Evolutionary conservation across 2,113 vertebrate genomes (phyloP).

Genomic region (Neolamprologus caudopunctatus): DNA sequence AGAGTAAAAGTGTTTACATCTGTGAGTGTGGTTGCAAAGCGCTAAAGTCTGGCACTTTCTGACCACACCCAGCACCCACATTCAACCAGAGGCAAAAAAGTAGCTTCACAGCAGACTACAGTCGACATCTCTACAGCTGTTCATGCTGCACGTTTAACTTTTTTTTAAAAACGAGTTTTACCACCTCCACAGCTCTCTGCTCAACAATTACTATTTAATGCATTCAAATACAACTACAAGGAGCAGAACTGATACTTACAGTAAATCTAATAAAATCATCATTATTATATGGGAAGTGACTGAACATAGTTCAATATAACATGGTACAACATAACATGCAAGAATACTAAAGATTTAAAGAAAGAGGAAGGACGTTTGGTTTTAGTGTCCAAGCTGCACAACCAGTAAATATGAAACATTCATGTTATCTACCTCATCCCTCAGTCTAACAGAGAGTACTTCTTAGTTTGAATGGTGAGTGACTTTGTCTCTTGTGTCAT

Average conservation of each 20-base stretch:
- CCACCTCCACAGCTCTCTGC: not conserved
- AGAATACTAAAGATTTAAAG: not conserved
- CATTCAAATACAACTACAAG: not conserved
- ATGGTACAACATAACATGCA: not conserved
- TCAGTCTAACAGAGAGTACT: accelerated
- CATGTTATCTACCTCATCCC: not conserved
- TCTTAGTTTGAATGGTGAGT: not conserved
- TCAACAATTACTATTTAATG: not conserved
- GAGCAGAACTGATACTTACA: not conserved
- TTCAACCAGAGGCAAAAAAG: not conserved
- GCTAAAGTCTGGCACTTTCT: not conserved
- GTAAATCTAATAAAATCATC: not conserved
- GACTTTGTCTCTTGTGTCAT: not conserved
- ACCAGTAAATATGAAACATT: not conserved
- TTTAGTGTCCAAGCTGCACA: not conserved
- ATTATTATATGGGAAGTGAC: not conserved
- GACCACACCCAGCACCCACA: not conserved
- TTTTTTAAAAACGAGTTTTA: not conserved
- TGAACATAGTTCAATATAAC: not conserved
- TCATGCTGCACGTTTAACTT: not conserved
- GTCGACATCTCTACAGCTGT: not conserved
- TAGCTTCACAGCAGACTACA: not conserved
- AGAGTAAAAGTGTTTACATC: not conserved
- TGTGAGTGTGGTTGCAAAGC: not conserved
- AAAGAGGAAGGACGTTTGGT: not conserved